These are phyloP conservation scores for Salvelinus alpinus DNA, from an alignment of 2,113 vertebrate genomes.

Conservation along the genomic window DNA sequence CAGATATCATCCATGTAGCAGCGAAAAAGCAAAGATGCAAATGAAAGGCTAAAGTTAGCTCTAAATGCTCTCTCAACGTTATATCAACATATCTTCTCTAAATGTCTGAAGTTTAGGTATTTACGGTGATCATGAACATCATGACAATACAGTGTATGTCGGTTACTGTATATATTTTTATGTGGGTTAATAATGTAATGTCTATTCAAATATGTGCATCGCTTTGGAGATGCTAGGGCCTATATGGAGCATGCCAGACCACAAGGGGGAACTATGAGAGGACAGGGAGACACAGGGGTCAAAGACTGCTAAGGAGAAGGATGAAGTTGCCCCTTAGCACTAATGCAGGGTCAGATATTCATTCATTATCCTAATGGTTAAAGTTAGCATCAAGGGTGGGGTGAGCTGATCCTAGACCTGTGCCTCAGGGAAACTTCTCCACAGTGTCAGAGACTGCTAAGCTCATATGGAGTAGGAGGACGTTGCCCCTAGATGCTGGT, in stretches of 20 bases:
- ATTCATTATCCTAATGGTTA: constrained; percentile 13
- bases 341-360: constrained; percentile 31
- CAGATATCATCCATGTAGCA: background rate
- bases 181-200: constrained; percentile 29
- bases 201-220: constrained; percentile 43
- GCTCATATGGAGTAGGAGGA: constrained; percentile 8
- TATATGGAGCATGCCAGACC: constrained; percentile 41
- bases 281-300: background rate
- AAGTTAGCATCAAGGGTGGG: background rate
- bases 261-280: background rate
- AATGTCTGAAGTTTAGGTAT: constrained; percentile 27
- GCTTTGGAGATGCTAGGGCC: constrained; percentile 16
- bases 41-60: constrained; percentile 11
- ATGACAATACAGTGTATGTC: constrained; percentile 41
- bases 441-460: constrained; percentile 34
- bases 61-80: constrained; percentile 28
- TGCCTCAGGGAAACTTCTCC: constrained; percentile 47
- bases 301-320: background rate
- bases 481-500: too few species aligned
- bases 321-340: constrained; percentile 7
- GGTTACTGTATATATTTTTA: constrained; percentile 22
- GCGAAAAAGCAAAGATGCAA: constrained; percentile 36
- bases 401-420: constrained; percentile 32
- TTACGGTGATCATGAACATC: constrained; percentile 48
- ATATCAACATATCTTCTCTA: constrained; percentile 3